Base-by-base conservation (phyloP, 2,113 vertebrate genomes). In the Martes martes region DNA sequence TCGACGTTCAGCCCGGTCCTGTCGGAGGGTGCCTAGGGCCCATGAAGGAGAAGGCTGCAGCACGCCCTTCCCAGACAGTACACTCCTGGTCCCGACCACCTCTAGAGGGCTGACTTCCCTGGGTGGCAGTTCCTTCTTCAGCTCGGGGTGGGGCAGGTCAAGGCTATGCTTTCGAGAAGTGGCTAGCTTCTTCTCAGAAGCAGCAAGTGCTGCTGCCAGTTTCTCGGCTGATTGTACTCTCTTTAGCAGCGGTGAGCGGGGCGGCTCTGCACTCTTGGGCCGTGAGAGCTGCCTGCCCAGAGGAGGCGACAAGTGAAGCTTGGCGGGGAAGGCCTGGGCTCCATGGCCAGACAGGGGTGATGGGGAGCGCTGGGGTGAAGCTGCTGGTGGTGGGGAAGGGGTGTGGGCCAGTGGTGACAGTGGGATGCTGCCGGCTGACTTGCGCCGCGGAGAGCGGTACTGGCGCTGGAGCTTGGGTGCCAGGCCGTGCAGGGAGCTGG, bases 391-490 rank as follows among this genome's bases (percentile, higher is more conserved):
- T 26, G 99, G 99, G 0, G 99, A 99, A 0, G 99, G 99, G 26
- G 99, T 99, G 89, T 99, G 99, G 50, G 99, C 99, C 97, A 99
- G 98, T 0, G 99, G 99, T 0, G 99, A 99, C 78, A 99, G 99
- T 0, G 99, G 99, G 98, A 99, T 99, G 98, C 99, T 99, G 55
- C 99, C 99, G 0, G 99, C 99, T 1, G 99, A 99, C 98, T 99
- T 99, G 98, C 99, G 99, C 23, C 99, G 98, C 0, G 99, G 99
- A 10, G 99, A 99, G 67, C 99, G 99, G 98, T 99, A 99, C 96
- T 99, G 99, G 50, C 99, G 99, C 96, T 99, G 99, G 21, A 99
- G 99, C 98, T 99, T 99, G 28, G 99, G 99, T 33, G 99, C 99
- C 31, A 99, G 98, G 79, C 99, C 99, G 1, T 99, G 99, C 55